A percentile compares a stretch with the other conserved stretches of the same genome.
Conservation (phyloP, 1,140 invertebrate species). For the Drosophila mauritiana region DNA sequence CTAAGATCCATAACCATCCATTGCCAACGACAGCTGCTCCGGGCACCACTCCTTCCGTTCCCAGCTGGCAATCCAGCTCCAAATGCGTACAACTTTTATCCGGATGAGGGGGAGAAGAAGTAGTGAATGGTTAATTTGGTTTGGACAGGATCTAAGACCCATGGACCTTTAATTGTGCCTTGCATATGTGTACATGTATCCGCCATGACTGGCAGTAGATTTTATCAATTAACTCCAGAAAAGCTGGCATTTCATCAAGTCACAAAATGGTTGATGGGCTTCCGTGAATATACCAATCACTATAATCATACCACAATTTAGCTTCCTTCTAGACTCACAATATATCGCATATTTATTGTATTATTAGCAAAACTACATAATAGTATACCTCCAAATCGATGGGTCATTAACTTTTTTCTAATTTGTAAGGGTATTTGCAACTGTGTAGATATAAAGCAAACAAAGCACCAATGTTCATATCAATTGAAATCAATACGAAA, state of each 20-base stretch:
- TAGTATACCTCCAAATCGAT: too few relatives aligned
- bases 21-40: slow-evolving; percentile 31
- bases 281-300: neutral
- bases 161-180: neutral
- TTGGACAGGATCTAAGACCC: neutral
- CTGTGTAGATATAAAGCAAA: slow-evolving; percentile 2
- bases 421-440: slow-evolving; percentile 22
- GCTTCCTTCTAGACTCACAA: neutral
- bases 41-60: slow-evolving; percentile 31
- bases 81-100: slow-evolving; percentile 13
- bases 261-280: neutral
- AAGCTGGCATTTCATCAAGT: neutral
- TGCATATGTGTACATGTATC: neutral
- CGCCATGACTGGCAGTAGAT: neutral
- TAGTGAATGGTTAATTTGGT: slow-evolving; percentile 13
- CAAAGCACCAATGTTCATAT: slow-evolving; percentile 6
- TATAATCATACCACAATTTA: neutral
- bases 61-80: neutral
- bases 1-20: slow-evolving; percentile 15
- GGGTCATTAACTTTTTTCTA: neutral
- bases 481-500: slow-evolving; percentile 37
- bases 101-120: neutral
- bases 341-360: neutral
- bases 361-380: too few relatives aligned
- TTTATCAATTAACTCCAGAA: neutral